Percentiles rank a stretch among this genome's conserved stretches.
These are phyloP conservation scores for Limnephilus marmoratus DNA, from an alignment of 2,888 invertebrate genomes.

Conservation along the genomic window DNA sequence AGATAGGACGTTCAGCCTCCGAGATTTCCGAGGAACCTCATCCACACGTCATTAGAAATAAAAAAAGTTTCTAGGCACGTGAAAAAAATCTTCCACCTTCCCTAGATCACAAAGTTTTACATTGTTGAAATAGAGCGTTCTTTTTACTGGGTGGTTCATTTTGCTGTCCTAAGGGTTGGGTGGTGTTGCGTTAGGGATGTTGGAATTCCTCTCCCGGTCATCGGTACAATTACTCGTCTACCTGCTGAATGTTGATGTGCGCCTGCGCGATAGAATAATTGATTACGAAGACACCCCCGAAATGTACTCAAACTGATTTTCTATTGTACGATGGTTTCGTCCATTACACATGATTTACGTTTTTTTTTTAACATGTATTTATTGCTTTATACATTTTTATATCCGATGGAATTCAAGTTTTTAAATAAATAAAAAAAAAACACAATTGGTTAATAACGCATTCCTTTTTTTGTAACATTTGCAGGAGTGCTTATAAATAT, in stretches of 20 bases:
- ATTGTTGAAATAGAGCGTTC: neutral
- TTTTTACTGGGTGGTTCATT: constrained; percentile 7
- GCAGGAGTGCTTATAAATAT: too few relatives aligned
- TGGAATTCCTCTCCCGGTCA: constrained; percentile 62
- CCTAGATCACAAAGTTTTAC: neutral
- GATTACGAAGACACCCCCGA: constrained; percentile 10
- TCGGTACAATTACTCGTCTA: constrained; percentile 62
- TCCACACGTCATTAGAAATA: neutral
- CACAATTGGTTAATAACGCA: neutral
- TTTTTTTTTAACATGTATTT: neutral
- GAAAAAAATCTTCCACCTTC: neutral
- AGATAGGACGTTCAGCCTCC: constrained; percentile 3
- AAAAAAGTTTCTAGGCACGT: neutral
- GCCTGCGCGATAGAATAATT: constrained; percentile 21
- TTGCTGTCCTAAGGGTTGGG: neutral
- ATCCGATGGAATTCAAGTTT: neutral
- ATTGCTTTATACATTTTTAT: neutral
- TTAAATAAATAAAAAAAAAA: neutral
- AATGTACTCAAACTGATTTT: neutral
- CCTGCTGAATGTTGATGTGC: constrained; percentile 31
- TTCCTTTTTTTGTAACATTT: neutral
- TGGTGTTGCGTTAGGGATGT: constrained; percentile 27
- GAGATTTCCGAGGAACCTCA: constrained; percentile 12
- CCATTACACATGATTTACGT: neutral
- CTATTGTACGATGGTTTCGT: neutral